Evolutionary conservation across 2,797 vertebrate genomes (phyloP), one percentile per base, ranked within the genome.

Genomic region (Crenichthys baileyi): DNA sequence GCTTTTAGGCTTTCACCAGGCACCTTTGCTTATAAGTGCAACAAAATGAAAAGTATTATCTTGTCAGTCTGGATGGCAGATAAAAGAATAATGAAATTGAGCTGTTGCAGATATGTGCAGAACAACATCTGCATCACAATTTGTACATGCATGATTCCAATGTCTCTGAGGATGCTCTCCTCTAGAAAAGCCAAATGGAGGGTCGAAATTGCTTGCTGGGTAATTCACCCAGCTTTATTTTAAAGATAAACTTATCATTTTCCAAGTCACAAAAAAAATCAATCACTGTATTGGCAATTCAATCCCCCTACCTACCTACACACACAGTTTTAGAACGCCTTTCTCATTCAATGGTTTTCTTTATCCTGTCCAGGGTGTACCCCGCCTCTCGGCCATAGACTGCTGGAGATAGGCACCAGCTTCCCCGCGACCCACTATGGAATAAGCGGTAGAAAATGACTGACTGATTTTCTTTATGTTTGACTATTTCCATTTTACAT

Each of bases 1-100:
- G 82, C 86, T 87, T 91, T 91, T 79, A 80, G 87, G 85, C 87
- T 91, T 89, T 89, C 85, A 86, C 75, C 83, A 79, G 77, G 79
- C 79, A 83, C 71, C 80, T 85, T 78, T 31, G 82, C 73, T 83
- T 82, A 73, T 82, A 73, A 81, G 75, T 75, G 53, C 76, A 84
- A 90, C 84, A 87, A 77, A 71, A 80, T 82, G 73, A 86, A 79
- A 92, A 82, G 68, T 83, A 88, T 90, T 90, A 87, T 88, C 84
- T 80, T 90, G 90, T 92, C 90, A 91, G 83, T 61, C 87, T 85
- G 78, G 70, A 46, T 48, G 44, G n/a, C 44, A 46, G 6, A 70
- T n/a, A 70, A 39, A n/a, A 11, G 11, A 48, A 48, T 70, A 26
- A 48, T 48, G 41, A 70, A 29, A 70, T 16, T 75, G 51, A 46